Percentiles rank a stretch among this genome's conserved stretches.
phyloP scores from a whole-genome alignment of 2,888 invertebrate species.

The Drosophila lacicola region DNA sequence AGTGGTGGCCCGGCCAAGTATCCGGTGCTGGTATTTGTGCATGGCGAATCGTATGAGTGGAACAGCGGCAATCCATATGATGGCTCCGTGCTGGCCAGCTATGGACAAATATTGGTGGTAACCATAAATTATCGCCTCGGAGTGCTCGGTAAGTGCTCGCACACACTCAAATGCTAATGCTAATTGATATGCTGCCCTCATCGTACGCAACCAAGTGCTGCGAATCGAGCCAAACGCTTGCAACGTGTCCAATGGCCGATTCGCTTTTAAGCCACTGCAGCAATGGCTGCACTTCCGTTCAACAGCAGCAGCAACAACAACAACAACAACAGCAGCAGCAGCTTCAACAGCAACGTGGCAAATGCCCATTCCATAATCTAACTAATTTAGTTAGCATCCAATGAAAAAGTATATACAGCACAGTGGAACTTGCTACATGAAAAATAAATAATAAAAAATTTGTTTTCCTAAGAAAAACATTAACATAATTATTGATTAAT shows the following conservation, averaged over 20 bases:
- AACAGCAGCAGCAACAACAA: conserved; percentile 33
- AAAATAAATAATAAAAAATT: neutral
- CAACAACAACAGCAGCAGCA: conserved; percentile 32
- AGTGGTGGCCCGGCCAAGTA: conserved; percentile 87
- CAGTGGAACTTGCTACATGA: conserved; percentile 21
- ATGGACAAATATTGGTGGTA: conserved; percentile 95
- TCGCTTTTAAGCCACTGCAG: conserved; percentile 52
- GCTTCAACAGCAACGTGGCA: conserved; percentile 26
- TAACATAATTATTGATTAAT: neutral
- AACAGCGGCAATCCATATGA: conserved; percentile 99
- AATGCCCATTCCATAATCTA: conserved; percentile 57
- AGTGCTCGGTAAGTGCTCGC: conserved; percentile 89
- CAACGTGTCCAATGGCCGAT: conserved; percentile 35
- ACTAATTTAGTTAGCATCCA: conserved; percentile 56
- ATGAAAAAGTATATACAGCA: conserved; percentile 25
- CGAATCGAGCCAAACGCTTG: conserved; percentile 57
- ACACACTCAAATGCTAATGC: conserved; percentile 61
- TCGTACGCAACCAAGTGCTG: conserved; percentile 35
- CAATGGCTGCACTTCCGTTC: conserved; percentile 55
- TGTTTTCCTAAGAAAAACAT: neutral
- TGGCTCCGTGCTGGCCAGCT: conserved; percentile 97
- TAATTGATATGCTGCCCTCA: conserved; percentile 72
- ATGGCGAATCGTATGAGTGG: conserved; percentile 98
- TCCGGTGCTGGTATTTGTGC: conserved; percentile 97
- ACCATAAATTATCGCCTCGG: conserved; percentile 94